These are phyloP conservation scores for Manis crassicaudata DNA, from an alignment of 2,797 vertebrate genomes.

Conservation along the genomic window DNA sequence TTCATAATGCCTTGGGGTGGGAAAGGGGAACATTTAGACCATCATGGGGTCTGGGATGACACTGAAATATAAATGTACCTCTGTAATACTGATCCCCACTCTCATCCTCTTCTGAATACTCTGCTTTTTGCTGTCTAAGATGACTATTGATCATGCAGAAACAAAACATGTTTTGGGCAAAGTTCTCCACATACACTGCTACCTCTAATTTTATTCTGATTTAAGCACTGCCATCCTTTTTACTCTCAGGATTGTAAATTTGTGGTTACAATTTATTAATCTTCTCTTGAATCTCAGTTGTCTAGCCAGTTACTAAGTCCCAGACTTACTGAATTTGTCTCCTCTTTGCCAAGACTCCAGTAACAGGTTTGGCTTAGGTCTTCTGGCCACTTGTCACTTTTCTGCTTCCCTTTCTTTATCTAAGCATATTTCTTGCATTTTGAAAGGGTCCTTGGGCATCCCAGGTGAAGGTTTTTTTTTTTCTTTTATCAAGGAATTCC, in stretches of 20 bases:
- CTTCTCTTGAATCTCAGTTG: not conserved
- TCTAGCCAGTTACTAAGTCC: not conserved
- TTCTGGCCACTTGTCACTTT: not conserved
- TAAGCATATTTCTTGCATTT: not conserved
- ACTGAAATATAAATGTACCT: not conserved
- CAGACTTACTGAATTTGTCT: not conserved
- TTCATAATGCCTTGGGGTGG: not conserved
- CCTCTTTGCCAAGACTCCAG: not conserved
- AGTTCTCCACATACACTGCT: not conserved
- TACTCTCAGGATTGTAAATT: not conserved
- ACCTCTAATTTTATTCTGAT: not conserved
- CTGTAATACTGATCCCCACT: not conserved
- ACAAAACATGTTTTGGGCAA: not conserved
- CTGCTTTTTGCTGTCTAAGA: not conserved
- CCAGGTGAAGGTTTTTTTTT: not conserved
- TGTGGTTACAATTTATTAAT: not conserved
- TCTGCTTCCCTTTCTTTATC: not conserved
- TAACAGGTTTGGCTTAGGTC: not conserved
- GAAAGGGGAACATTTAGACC: not conserved
- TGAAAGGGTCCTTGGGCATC: not conserved
- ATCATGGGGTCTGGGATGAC: no score
- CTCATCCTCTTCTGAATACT: not conserved
- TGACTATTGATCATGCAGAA: not conserved
- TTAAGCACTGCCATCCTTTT: not conserved
- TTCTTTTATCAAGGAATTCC: not conserved